Base-by-base conservation (phyloP, 2,113 vertebrate species). In the Corynorhinus townsendii region DNA sequence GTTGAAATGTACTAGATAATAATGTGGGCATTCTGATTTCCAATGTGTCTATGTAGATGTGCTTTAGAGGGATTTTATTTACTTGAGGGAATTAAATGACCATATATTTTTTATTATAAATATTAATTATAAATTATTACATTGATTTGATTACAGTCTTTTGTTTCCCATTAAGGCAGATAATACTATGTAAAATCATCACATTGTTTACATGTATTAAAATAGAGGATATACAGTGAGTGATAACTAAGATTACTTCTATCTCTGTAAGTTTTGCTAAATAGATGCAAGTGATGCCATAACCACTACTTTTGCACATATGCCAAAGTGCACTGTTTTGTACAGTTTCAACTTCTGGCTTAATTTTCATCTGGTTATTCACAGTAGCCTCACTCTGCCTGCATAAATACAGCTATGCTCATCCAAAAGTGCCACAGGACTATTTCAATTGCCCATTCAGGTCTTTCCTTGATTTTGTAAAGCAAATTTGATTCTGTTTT, bases 401-500 rank as follows among this genome's bases (percentile, higher is more conserved):
- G 43, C 38, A 33, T n/a, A 76, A 82, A 83, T 38, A 35, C 33
- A 35, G 83, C n/a, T 79, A 0, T 47, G 49, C n/a, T 95, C 81
- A 16, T 38, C 19, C 82, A 56, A 35, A 76, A 82, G 17, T 71
- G 45, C 16, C 45, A 22, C 30, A 20, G 0, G 2, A 33, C 14
- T 91, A 12, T 75, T 93, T 52, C 68, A 87, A n/a, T 64, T 87
- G 85, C n/a, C 54, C 38, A 49, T 79, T 91, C 33, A 17, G 7
- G 33, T 95, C 49, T 93, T 94, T 77, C 24, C 47, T 66, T 76
- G 79, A 91, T 86, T 95, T 75, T 80, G 33, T 89, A 90, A 87
- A 72, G 49, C 45, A 69, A 35, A 71, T 83, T 88, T 95, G 40
- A 88, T 94, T 96, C 35, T 76, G 71, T 30, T 66, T 90, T 92